These are phyloP conservation scores for Drosophila anomalipes DNA, from an alignment of 2,888 invertebrate species.

Conservation along the genomic window DNA sequence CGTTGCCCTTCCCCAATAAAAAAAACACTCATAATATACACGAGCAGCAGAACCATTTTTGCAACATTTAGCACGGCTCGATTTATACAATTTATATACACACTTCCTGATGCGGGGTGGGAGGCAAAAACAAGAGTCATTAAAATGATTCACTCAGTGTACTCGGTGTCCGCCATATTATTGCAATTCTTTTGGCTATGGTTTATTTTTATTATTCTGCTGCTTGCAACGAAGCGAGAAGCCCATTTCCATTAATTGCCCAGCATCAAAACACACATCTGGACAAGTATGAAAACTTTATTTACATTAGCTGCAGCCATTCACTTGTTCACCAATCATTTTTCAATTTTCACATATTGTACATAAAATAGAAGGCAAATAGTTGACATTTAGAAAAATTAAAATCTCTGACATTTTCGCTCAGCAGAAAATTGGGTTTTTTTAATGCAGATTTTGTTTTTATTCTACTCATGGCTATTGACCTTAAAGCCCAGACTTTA, in stretches of 20 bases:
- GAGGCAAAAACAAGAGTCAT: conserved; percentile 61
- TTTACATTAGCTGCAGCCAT: conserved; percentile 12
- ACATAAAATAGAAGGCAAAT: background rate
- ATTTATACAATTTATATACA: conserved; percentile 48
- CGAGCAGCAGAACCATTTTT: conserved; percentile 44
- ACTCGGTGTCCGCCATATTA: conserved; percentile 40
- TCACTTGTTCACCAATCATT: conserved; percentile 2
- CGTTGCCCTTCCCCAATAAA: conserved; percentile 18
- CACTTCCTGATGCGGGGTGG: conserved; percentile 9
- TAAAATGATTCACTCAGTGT: conserved; percentile 76
- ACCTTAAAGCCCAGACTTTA: background rate
- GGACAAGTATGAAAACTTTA: conserved; percentile 17
- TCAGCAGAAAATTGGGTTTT: background rate
- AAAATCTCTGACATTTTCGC: conserved; percentile 1
- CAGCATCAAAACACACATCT: conserved; percentile 18
- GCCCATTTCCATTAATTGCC: conserved; percentile 56
- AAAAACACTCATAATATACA: conserved; percentile 51
- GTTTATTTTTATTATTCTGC: conserved; percentile 15
- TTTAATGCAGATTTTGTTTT: background rate
- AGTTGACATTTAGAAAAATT: conserved; percentile 4
- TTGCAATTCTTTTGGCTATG: conserved; percentile 33
- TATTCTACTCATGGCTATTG: background rate
- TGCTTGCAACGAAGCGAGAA: conserved; percentile 19
- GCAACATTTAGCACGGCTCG: conserved; percentile 61
- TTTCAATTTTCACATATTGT: background rate